Evolutionary conservation across 2,888 invertebrate species (phyloP).

Genomic region (Meta bourneti): DNA sequence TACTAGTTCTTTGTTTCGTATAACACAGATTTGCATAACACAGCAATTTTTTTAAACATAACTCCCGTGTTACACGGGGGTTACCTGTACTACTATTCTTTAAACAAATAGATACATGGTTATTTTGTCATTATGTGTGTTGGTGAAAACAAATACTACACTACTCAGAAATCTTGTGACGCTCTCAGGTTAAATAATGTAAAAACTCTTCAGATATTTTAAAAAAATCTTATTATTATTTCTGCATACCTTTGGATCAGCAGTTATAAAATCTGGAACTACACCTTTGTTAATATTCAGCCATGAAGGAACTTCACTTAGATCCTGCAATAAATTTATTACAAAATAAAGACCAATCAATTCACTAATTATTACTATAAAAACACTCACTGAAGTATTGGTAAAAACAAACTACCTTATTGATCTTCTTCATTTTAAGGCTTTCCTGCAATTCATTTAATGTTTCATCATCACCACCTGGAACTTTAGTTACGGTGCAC

Average conservation of each 20-base stretch:
- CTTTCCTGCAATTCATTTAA: conserved; percentile 87
- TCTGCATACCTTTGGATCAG: conserved; percentile 85
- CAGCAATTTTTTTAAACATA: no score
- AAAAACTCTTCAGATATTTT: background rate
- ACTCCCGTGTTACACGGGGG: no score
- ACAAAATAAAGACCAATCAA: background rate
- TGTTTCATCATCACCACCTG: conserved; percentile 90
- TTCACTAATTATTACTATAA: background rate
- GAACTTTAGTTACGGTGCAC: conserved; percentile 94
- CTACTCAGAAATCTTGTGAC: no score
- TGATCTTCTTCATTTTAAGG: conserved; percentile 90
- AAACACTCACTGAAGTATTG: background rate
- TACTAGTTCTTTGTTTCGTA: no score
- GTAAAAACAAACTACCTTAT: conserved; percentile 82
- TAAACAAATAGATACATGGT: no score
- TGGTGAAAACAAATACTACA: no score
- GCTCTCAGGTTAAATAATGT: no score
- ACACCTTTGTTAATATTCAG: conserved; percentile 89
- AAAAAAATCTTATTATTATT: background rate
- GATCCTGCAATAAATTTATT: conserved; percentile 82
- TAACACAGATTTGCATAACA: no score
- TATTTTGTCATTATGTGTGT: no score
- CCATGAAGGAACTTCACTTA: conserved; percentile 88
- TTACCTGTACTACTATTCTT: no score
- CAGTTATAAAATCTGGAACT: conserved; percentile 93